These are phyloP conservation scores for Heteromurus nitidus DNA, from an alignment of 2,888 invertebrate genomes.

Conservation along the genomic window DNA sequence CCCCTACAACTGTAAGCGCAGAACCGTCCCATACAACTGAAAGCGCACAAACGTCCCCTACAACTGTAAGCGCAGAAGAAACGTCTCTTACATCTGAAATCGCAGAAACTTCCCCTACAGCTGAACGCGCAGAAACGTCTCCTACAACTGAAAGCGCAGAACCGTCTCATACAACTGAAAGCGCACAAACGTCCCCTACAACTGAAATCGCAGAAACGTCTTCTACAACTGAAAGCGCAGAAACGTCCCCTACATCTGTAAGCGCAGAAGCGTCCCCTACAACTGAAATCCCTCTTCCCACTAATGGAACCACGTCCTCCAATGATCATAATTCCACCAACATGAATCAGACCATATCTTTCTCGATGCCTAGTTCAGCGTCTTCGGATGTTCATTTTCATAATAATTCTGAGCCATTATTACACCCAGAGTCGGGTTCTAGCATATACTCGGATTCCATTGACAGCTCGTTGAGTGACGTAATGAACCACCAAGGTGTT, in stretches of 20 bases:
- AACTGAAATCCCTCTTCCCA: not conserved
- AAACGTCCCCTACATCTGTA: not conserved
- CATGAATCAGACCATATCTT: not conserved
- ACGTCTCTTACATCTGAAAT: too few relatives aligned
- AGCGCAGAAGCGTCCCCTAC: not conserved
- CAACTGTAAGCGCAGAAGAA: too few relatives aligned
- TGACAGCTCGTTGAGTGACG: not conserved
- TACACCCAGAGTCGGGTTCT: not conserved
- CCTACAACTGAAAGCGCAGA: not conserved
- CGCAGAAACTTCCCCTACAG: not conserved
- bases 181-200: not conserved
- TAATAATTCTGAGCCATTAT: too few relatives aligned
- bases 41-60: not conserved
- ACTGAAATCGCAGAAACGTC: not conserved
- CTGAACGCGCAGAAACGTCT: not conserved
- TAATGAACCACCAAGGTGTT: not conserved
- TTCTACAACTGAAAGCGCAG: not conserved
- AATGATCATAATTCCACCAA: not conserved
- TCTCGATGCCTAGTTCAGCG: too few relatives aligned
- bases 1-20: too few relatives aligned
- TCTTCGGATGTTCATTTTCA: too few relatives aligned
- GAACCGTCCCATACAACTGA: too few relatives aligned
- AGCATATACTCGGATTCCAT: not conserved
- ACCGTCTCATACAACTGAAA: not conserved
- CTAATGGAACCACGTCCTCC: not conserved